These are phyloP conservation scores for Papilio demoleus DNA, from an alignment of 2,888 invertebrate genomes.

Conservation along the genomic window DNA sequence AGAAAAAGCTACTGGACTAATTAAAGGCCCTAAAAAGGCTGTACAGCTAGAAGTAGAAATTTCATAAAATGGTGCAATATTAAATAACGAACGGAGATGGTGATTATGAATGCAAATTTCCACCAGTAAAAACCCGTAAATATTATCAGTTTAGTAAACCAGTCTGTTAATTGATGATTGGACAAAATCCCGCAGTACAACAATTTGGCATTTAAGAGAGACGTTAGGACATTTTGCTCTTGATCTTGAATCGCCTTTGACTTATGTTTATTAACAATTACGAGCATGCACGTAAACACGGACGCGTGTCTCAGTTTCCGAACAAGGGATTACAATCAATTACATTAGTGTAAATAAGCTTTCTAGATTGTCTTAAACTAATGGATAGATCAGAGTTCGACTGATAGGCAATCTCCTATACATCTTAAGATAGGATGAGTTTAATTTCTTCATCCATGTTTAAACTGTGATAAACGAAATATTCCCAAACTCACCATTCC, in stretches of 20 bases:
- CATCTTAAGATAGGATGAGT: not conserved
- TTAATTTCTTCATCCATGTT: not conserved
- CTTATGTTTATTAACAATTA: conserved; percentile 24
- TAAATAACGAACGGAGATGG: too few species aligned
- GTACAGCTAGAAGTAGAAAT: too few species aligned
- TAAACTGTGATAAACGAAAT: too few species aligned
- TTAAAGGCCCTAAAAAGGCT: too few species aligned
- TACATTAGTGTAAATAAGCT: conserved; percentile 13
- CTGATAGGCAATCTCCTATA: not conserved
- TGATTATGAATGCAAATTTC: too few species aligned
- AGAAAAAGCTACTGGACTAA: too few species aligned
- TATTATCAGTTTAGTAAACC: too few species aligned
- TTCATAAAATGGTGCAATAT: too few species aligned
- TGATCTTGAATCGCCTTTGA: not conserved
- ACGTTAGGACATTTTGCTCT: not conserved
- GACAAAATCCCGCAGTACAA: too few species aligned
- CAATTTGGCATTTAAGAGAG: not conserved
- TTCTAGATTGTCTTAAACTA: not conserved
- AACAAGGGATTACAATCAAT: conserved; percentile 18
- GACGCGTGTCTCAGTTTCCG: not conserved
- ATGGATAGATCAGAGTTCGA: not conserved
- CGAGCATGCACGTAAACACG: not conserved
- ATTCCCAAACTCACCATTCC: too few species aligned
- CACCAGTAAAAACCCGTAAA: too few species aligned
- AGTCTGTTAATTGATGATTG: too few species aligned